A percentile compares a stretch with the other conserved stretches of the same genome.
phyloP scores from a whole-genome alignment of 2,113 vertebrate species.

The Fulmarus glacialis region DNA sequence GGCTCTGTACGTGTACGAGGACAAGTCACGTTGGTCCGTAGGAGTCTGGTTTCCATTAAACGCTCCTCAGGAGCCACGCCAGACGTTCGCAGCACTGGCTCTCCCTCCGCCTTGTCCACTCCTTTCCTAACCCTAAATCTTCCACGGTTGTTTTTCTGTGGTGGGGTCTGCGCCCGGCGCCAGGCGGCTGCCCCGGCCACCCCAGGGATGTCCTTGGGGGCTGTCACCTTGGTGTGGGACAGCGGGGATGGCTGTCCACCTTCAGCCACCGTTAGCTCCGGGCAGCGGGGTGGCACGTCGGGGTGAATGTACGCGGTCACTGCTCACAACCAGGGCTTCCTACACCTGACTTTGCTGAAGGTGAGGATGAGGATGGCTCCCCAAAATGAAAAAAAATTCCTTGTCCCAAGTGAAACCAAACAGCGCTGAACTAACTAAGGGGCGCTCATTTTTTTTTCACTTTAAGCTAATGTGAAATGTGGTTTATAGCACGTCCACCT shows the following conservation, averaged over 20 bases:
- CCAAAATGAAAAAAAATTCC: not conserved
- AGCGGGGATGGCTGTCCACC: not conserved
- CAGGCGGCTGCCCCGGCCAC: not conserved
- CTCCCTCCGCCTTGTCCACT: not conserved
- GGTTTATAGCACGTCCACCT: not conserved
- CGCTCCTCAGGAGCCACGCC: not conserved
- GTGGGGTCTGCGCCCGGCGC: accelerated
- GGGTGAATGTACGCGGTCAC: accelerated
- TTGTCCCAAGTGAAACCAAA: not conserved
- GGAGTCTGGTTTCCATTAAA: conserved; percentile 48
- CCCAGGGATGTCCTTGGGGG: not conserved
- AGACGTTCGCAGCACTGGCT: not conserved
- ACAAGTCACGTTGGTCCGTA: not conserved
- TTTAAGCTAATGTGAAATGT: not conserved
- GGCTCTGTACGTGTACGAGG: not conserved
- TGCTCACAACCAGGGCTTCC: not conserved
- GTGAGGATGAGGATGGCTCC: not conserved
- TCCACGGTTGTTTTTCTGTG: not conserved
- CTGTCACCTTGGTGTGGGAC: not conserved
- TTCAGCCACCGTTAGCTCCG: accelerated
- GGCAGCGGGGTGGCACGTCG: accelerated
- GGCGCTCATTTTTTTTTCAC: accelerated
- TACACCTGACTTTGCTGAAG: not conserved
- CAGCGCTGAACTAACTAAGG: not conserved
- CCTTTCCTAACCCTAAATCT: not conserved